phyloP scores from a whole-genome alignment of 1,140 invertebrate species.

The Agraylea sexmaculata region DNA sequence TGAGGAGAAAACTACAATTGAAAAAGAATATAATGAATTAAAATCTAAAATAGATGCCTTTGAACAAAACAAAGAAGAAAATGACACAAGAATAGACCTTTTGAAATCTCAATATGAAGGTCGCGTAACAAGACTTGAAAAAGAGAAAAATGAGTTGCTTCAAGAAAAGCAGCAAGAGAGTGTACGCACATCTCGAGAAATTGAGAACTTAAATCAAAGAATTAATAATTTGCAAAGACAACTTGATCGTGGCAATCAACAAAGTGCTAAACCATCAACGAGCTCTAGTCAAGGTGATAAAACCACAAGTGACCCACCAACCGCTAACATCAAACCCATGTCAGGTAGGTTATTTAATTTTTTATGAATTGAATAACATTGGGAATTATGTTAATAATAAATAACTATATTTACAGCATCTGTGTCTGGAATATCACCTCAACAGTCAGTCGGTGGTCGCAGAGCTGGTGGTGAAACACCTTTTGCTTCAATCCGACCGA shows the following conservation, averaged over 20 bases:
- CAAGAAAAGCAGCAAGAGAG: slow-evolving; percentile 51
- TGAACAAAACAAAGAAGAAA: slow-evolving; percentile 42
- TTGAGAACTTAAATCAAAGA: slow-evolving; percentile 63
- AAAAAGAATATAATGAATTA: slow-evolving; percentile 47
- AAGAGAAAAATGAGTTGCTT: slow-evolving; percentile 59
- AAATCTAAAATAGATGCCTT: slow-evolving; percentile 43
- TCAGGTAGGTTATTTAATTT: slow-evolving; percentile 46
- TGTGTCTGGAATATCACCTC: slow-evolving; percentile 22
- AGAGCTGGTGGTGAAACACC: slow-evolving; percentile 63
- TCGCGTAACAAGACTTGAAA: slow-evolving; percentile 56
- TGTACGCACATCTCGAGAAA: slow-evolving; percentile 48
- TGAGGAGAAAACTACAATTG: slow-evolving; percentile 50
- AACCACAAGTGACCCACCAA: slow-evolving; percentile 63
- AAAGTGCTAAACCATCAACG: slow-evolving; percentile 54
- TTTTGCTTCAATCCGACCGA: slow-evolving; percentile 83
- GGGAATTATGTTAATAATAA: not conserved
- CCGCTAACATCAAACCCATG: slow-evolving; percentile 92
- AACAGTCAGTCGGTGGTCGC: slow-evolving; percentile 46
- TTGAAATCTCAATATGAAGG: slow-evolving; percentile 63
- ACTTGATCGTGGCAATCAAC: slow-evolving; percentile 54
- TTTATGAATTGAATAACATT: slow-evolving; percentile 2
- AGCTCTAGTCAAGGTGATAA: slow-evolving; percentile 53
- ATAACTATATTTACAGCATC: not conserved
- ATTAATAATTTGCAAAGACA: slow-evolving; percentile 68
- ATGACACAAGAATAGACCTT: slow-evolving; percentile 45